Conservation (phyloP, 1,140 invertebrate genomes). For the Dreissena rostriformis region DNA sequence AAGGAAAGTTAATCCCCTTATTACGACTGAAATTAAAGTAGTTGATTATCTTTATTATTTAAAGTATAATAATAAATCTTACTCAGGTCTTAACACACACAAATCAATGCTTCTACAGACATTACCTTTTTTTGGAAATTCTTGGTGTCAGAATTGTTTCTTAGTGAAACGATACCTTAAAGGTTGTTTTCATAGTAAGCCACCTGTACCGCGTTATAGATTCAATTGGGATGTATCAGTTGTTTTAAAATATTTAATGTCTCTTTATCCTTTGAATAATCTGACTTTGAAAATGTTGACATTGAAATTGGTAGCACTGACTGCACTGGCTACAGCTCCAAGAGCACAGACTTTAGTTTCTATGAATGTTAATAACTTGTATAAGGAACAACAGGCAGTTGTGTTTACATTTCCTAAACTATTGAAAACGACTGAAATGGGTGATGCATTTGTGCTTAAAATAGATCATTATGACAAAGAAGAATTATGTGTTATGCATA, state of each 20-base stretch:
- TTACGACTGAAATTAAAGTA: slow-evolving; percentile 8
- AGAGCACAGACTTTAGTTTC: slow-evolving; percentile 18
- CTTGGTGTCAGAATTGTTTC: slow-evolving; percentile 1
- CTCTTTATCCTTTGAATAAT: neutral
- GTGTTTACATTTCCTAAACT: slow-evolving; percentile 13
- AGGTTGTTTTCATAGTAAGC: slow-evolving; percentile 15
- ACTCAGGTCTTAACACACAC: slow-evolving; percentile 18
- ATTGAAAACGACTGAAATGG: neutral
- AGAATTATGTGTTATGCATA: slow-evolving; percentile 27
- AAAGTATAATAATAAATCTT: slow-evolving; percentile 14
- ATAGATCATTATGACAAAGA: slow-evolving; percentile 19
- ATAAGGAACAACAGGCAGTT: neutral
- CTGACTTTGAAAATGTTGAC: slow-evolving; percentile 34
- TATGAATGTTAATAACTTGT: slow-evolving; percentile 8
- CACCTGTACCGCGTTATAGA: slow-evolving; percentile 11
- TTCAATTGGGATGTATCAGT: slow-evolving; percentile 27
- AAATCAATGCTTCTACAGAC: slow-evolving; percentile 21
- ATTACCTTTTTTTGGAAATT: neutral
- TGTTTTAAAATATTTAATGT: slow-evolving; percentile 9
- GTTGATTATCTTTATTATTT: slow-evolving; percentile 16
- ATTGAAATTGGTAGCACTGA: slow-evolving; percentile 5
- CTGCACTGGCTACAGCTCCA: slow-evolving; percentile 12
- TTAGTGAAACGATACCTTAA: slow-evolving; percentile 13
- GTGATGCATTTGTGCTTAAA: slow-evolving; percentile 5
- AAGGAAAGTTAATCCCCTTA: neutral